phyloP scores from a whole-genome alignment of 2,888 invertebrate genomes.

The Frankliniella fusca region DNA sequence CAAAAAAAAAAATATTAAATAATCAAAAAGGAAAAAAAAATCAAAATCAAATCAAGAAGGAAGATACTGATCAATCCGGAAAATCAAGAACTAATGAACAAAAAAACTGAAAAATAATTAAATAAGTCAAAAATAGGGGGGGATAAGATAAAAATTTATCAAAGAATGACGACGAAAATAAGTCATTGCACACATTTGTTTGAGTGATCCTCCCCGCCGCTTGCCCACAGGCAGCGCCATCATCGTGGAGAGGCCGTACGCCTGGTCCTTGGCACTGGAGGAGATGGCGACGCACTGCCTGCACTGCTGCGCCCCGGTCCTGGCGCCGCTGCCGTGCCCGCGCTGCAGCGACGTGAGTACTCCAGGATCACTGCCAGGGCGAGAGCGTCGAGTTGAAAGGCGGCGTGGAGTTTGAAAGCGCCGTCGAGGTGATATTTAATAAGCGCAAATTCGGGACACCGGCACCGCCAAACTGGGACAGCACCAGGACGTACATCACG shows the following conservation, averaged over 20 bases:
- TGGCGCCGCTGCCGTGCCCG: constrained; percentile 42
- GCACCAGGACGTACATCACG: not conserved
- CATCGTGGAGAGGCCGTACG: constrained; percentile 48
- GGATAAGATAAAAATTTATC: no score
- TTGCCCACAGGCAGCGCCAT: constrained; percentile 45
- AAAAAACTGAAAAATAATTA: no score
- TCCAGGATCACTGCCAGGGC: constrained; percentile 8
- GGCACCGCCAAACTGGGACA: not conserved
- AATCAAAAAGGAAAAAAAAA: no score
- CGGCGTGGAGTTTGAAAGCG: no score
- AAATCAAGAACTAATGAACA: no score
- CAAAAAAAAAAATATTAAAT: no score
- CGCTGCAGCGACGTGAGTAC: constrained; percentile 41
- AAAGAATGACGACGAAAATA: no score
- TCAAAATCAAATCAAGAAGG: no score
- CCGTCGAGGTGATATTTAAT: no score
- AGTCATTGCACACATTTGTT: no score
- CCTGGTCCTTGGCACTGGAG: constrained; percentile 45
- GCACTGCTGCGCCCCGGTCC: constrained; percentile 44
- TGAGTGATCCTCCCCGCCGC: not conserved
- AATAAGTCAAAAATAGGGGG: no score
- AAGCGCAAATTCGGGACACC: not conserved
- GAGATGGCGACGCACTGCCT: constrained; percentile 45
- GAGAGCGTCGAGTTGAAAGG: not conserved
- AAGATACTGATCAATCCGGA: no score